A percentile compares a stretch with the other conserved stretches of the same genome.
These are phyloP conservation scores for Tetragnatha montana DNA, from an alignment of 2,888 invertebrate genomes.

Conservation along the genomic window DNA sequence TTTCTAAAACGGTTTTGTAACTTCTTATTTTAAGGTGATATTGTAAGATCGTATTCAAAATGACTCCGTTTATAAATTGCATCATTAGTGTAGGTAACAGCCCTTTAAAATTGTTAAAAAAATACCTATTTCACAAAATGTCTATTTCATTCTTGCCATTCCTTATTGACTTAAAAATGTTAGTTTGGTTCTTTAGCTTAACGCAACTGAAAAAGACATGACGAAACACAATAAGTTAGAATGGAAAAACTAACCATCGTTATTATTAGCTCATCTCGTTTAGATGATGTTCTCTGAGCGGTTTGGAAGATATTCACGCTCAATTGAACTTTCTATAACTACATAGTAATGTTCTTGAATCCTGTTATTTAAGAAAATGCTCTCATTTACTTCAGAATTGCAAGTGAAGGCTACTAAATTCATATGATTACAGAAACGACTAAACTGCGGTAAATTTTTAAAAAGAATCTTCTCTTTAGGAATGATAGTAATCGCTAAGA, in stretches of 20 bases:
- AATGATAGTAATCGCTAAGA: background rate
- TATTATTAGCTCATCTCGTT: slow-evolving; percentile 2
- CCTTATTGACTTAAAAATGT: too few species aligned
- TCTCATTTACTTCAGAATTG: background rate
- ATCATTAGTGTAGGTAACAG: too few species aligned
- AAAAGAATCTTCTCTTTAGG: background rate
- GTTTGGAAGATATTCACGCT: slow-evolving; percentile 3
- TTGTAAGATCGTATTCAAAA: too few species aligned
- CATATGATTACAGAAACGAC: background rate
- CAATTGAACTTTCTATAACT: slow-evolving; percentile 1
- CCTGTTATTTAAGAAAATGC: background rate
- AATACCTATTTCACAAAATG: too few species aligned
- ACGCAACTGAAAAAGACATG: background rate
- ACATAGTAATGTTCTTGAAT: background rate
- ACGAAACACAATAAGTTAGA: background rate
- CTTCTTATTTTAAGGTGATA: too few species aligned
- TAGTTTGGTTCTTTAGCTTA: background rate
- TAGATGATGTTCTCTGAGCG: background rate
- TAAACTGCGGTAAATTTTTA: background rate
- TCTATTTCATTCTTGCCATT: too few species aligned
- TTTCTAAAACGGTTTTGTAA: too few species aligned
- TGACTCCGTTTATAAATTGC: too few species aligned
- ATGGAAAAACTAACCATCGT: background rate
- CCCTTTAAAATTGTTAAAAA: too few species aligned
- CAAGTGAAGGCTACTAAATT: background rate